A percentile compares a stretch with the other conserved stretches of the same genome.
Conservation (phyloP, 2,888 invertebrate genomes). For the Tuberolachnus salignus region DNA sequence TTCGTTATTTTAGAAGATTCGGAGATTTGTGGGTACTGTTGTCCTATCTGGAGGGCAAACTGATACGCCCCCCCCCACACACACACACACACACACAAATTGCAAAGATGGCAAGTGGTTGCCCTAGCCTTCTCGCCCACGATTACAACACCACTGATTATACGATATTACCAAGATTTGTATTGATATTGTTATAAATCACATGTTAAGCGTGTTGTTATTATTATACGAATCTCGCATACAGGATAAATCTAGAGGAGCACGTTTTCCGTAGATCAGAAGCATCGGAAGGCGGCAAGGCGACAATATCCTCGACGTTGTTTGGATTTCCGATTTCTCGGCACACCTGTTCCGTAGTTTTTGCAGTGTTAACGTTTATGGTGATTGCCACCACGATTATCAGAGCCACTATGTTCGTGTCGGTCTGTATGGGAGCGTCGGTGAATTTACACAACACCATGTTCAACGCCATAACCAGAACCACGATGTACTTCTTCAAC, state of each 20-base stretch:
- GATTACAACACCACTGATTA: too few relatives aligned
- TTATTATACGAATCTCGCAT: neutral
- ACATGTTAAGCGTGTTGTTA: too few relatives aligned
- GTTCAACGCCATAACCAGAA: constrained; percentile 80
- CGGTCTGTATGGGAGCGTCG: constrained; percentile 80
- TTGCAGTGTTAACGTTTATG: constrained; percentile 66
- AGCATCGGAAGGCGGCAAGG: too few relatives aligned
- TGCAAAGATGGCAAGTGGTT: too few relatives aligned
- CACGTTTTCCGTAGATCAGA: constrained; percentile 36
- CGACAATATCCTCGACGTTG: neutral
- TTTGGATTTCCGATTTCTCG: constrained; percentile 22
- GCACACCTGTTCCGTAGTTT: constrained; percentile 66
- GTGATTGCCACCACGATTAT: constrained; percentile 67
- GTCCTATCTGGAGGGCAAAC: too few relatives aligned
- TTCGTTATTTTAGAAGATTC: too few relatives aligned
- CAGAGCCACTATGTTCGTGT: constrained; percentile 74
- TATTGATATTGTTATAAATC: too few relatives aligned
- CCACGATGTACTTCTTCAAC: constrained; percentile 87
- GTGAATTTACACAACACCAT: constrained; percentile 79
- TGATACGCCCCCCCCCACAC: too few relatives aligned
- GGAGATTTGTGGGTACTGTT: too few relatives aligned
- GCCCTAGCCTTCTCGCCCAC: too few relatives aligned
- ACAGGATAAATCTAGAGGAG: constrained; percentile 69
- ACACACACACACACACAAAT: too few relatives aligned
- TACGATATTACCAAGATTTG: too few relatives aligned